Percentiles rank a stretch among this genome's conserved stretches.
These are phyloP conservation scores for Tachypleus tridentatus DNA, from an alignment of 1,140 invertebrate genomes.

Conservation along the genomic window DNA sequence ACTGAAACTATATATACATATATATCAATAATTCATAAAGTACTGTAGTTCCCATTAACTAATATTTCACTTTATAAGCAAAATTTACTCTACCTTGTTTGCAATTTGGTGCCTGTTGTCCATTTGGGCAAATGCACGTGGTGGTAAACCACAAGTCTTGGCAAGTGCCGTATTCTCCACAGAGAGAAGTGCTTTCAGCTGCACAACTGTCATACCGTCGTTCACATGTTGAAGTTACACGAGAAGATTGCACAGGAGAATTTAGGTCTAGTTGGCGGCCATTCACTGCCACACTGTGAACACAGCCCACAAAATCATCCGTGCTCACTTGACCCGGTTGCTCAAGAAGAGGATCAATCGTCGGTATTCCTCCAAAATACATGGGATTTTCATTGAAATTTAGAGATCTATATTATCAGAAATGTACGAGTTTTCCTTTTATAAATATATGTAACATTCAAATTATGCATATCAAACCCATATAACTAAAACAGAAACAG, in stretches of 20 bases:
- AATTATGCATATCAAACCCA: background rate
- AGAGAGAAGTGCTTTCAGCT: conserved; percentile 31
- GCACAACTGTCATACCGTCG: conserved; percentile 41
- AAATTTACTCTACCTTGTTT: conserved; percentile 31
- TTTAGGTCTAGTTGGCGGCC: conserved; percentile 65
- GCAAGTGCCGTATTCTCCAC: conserved; percentile 55
- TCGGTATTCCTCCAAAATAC: conserved; percentile 67
- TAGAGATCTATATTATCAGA: conserved; percentile 52
- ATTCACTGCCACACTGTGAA: conserved; percentile 78
- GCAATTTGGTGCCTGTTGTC: conserved; percentile 63
- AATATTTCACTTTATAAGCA: too few relatives aligned
- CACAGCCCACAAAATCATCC: conserved; percentile 84
- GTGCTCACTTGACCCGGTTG: conserved; percentile 74
- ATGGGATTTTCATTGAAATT: conserved; percentile 83
- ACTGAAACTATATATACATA: background rate
- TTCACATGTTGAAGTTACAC: conserved; percentile 59
- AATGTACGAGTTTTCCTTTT: background rate
- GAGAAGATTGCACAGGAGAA: conserved; percentile 51
- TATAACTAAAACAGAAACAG: background rate
- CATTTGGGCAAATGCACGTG: conserved; percentile 43
- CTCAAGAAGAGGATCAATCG: conserved; percentile 69
- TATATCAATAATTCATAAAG: background rate
- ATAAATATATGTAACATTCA: too few relatives aligned
- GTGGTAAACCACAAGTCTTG: conserved; percentile 59
- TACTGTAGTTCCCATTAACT: background rate